Conservation (phyloP, 2,797 vertebrate species). For the Darevskia mixta region DNA sequence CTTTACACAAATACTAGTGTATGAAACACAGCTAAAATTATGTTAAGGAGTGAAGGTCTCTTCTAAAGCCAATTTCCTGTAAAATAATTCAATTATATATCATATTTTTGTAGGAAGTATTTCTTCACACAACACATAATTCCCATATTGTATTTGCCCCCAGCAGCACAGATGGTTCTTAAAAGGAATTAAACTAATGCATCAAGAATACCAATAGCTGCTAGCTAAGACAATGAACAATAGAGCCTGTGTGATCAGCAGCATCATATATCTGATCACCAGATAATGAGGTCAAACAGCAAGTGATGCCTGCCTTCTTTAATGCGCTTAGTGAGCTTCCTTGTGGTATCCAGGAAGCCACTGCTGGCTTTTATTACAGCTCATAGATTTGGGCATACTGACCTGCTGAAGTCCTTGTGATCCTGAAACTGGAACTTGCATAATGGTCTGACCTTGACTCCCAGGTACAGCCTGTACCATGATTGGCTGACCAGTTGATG, state of each 20-base stretch:
- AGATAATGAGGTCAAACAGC: neutral
- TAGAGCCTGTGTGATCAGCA: neutral
- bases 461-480: constrained; percentile 99
- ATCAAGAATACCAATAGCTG: neutral
- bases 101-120: constrained; percentile 16
- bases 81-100: constrained; percentile 18
- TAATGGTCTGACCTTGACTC: constrained; percentile 97
- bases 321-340: neutral
- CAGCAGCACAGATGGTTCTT: neutral
- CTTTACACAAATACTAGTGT: neutral
- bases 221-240: neutral
- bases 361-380: neutral
- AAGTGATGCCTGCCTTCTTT: neutral
- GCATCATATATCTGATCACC: neutral
- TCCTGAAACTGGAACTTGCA: constrained; percentile 97
- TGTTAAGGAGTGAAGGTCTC: neutral
- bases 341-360: neutral
- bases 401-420: constrained; percentile 97
- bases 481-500: constrained; percentile 98
- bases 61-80: constrained; percentile 18
- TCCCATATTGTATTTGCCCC: neutral
- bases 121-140: neutral
- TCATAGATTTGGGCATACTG: constrained; percentile 42
- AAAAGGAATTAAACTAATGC: neutral
- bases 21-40: neutral